A percentile compares a stretch with the other conserved stretches of the same genome.
Conservation (phyloP, 2,113 vertebrate species). For the Protobothrops mucrosquamatus region DNA sequence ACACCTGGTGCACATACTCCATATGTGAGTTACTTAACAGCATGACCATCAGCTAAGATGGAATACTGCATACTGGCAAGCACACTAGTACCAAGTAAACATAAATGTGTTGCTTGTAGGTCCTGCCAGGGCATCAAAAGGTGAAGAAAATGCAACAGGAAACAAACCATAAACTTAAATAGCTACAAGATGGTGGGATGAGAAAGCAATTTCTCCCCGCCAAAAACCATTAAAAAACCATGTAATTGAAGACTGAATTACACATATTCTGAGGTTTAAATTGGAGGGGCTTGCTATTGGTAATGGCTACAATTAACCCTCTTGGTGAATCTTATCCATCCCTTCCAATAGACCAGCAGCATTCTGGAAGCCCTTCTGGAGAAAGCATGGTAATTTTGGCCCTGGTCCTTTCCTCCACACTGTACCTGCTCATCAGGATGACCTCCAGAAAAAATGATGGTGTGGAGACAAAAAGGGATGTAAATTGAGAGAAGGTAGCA, state of each 20-base stretch:
- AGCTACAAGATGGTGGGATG: not conserved
- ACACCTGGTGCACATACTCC: not conserved
- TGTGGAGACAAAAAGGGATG: not conserved
- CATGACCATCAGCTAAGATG: not conserved
- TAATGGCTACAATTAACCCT: not conserved
- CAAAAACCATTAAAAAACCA: not conserved
- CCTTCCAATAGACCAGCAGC: not conserved
- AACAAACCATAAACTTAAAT: not conserved
- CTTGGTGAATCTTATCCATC: not conserved
- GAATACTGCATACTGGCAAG: not conserved
- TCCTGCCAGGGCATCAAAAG: not conserved
- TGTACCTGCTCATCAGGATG: not conserved
- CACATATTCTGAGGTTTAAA: not conserved
- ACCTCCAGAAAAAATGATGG: not conserved
- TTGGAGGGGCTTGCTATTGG: not conserved
- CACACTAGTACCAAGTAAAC: not conserved
- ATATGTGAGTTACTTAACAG: not conserved
- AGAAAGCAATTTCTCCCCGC: not conserved
- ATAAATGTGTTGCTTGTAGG: not conserved
- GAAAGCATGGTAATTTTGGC: not conserved
- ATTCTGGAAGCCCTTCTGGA: not conserved
- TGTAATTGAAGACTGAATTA: not conserved
- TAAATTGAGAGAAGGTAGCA: not conserved
- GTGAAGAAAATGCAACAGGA: not conserved
- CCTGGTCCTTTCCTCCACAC: not conserved